phyloP scores from a whole-genome alignment of 2,888 invertebrate species.

The Herminia tarsipennalis region DNA sequence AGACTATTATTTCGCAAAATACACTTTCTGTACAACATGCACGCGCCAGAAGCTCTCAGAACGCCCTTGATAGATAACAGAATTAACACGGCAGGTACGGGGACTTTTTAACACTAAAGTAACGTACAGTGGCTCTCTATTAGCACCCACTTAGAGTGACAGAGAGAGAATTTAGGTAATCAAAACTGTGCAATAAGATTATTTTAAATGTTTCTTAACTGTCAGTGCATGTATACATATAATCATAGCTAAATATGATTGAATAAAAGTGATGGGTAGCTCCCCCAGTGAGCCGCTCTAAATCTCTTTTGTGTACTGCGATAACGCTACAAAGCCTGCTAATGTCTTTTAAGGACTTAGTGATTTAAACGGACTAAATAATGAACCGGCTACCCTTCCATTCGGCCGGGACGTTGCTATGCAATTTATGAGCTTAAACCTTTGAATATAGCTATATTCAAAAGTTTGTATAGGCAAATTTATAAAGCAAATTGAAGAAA shows the following conservation, averaged over 20 bases:
- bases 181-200: too few species aligned
- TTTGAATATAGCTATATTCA: constrained; percentile 28
- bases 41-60: too few species aligned
- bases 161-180: too few species aligned
- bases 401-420: constrained; percentile 49
- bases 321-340: constrained; percentile 83
- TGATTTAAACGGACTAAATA: constrained; percentile 86
- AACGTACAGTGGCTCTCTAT: too few species aligned
- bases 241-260: constrained; percentile 45
- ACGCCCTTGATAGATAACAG: too few species aligned
- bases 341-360: constrained; percentile 86
- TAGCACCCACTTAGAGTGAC: too few species aligned
- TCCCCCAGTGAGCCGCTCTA: constrained; percentile 64
- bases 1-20: too few species aligned
- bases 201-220: too few species aligned
- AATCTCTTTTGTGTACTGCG: constrained; percentile 83
- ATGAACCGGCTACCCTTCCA: constrained; percentile 80
- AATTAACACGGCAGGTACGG: too few species aligned
- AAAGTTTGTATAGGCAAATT: constrained; percentile 16
- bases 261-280: constrained; percentile 63
- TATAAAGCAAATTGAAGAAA: not conserved
- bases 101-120: too few species aligned
- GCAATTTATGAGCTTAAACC: constrained; percentile 75
- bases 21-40: too few species aligned
- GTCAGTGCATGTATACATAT: too few species aligned